A percentile compares a stretch with the other conserved stretches of the same genome.
These are phyloP conservation scores for Neodiprion pinetum DNA, from an alignment of 1,140 invertebrate species.

Conservation along the genomic window DNA sequence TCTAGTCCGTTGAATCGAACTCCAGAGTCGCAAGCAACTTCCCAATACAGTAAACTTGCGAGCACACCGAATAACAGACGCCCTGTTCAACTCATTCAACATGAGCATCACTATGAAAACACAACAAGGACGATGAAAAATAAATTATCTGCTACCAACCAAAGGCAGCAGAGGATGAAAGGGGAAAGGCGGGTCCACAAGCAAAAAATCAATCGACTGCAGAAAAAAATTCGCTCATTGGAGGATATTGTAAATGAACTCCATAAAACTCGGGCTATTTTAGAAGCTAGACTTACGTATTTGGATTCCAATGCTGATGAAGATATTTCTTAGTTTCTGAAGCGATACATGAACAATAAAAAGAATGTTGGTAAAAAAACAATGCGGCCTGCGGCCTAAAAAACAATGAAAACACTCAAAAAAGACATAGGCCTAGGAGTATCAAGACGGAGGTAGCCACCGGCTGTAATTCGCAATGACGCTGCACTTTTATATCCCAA, in stretches of 20 bases:
- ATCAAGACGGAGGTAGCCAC: conserved; percentile 6
- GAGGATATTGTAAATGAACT: too few relatives aligned
- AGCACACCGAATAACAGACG: not conserved
- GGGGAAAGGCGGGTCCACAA: too few relatives aligned
- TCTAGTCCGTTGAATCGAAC: not conserved
- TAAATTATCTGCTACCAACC: not conserved
- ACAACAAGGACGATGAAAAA: not conserved
- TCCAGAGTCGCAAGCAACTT: not conserved
- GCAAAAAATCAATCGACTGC: too few relatives aligned
- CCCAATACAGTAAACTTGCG: not conserved
- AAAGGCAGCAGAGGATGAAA: too few relatives aligned
- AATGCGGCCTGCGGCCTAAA: not conserved
- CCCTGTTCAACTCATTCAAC: not conserved
- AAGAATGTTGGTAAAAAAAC: not conserved
- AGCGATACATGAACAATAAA: not conserved
- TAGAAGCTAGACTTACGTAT: too few relatives aligned
- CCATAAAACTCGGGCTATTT: too few relatives aligned
- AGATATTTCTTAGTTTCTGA: conserved; percentile 4
- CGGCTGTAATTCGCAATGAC: conserved; percentile 42
- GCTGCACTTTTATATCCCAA: conserved; percentile 46
- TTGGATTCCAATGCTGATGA: not conserved
- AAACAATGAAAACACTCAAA: not conserved
- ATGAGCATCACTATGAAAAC: not conserved
- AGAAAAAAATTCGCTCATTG: too few relatives aligned
- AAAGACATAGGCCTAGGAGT: not conserved